Evolutionary conservation across 2,113 vertebrate genomes (phyloP).

Genomic region (Vicugna pacos): DNA sequence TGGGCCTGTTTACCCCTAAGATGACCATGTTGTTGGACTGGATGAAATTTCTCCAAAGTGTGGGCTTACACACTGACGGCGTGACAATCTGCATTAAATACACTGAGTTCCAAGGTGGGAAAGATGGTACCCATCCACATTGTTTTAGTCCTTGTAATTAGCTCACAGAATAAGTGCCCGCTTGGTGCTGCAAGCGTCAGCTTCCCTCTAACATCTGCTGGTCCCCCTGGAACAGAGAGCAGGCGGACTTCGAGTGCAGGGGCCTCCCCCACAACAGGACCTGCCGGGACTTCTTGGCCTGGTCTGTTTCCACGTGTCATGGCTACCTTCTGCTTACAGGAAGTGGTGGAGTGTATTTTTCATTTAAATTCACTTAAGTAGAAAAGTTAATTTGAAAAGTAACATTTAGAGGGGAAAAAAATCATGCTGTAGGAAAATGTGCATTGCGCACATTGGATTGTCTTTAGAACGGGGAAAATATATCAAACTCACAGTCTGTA

Average conservation of each 20-base stretch:
- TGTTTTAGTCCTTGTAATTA: not conserved
- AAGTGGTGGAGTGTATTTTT: not conserved
- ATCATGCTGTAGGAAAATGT: not conserved
- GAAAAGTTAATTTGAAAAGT: not conserved
- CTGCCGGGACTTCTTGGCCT: rapidly evolving
- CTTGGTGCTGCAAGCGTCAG: not conserved
- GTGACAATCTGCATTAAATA: rapidly evolving
- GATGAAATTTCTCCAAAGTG: not conserved
- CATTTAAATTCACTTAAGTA: not conserved
- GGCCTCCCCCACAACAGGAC: too few species aligned
- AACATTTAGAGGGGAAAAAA: not conserved
- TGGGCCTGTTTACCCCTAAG: not conserved
- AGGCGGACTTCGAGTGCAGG: not conserved
- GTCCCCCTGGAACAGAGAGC: not conserved
- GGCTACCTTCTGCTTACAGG: not conserved
- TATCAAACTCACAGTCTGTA: not conserved
- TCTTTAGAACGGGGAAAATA: not conserved
- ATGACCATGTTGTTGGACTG: not conserved
- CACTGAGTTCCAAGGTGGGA: not conserved
- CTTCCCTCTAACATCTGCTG: not conserved
- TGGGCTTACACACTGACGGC: not conserved
- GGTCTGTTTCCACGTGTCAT: rapidly evolving
- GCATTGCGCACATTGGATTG: not conserved
- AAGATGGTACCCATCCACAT: not conserved
- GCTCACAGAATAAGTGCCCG: not conserved